Conservation (phyloP, 2,797 vertebrate species). For the Eutrigla gurnardus region DNA sequence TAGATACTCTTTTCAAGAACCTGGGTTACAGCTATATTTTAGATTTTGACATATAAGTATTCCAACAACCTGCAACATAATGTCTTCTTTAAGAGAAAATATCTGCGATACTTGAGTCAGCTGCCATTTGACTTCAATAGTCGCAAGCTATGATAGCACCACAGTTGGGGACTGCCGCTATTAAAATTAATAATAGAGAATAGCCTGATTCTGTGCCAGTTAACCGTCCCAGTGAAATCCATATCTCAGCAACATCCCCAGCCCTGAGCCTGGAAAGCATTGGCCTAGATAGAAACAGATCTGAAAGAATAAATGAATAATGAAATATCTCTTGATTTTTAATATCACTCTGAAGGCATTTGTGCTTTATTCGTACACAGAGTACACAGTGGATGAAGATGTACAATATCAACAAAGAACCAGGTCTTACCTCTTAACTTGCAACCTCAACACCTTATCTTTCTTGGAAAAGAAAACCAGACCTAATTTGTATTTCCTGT, state of each 20-base stretch:
- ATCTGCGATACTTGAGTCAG: constrained; percentile 15
- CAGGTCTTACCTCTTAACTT: background rate
- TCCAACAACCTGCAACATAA: constrained; percentile 15
- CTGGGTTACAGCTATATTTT: background rate
- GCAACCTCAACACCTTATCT: background rate
- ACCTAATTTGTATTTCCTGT: background rate
- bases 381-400: constrained; percentile 14
- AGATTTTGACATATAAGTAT: constrained; percentile 16
- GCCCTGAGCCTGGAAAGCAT: constrained; percentile 70
- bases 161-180: constrained; percentile 45
- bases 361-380: constrained; percentile 58
- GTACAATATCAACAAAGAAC: constrained; percentile 1
- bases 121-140: constrained; percentile 45
- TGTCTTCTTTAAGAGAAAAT: constrained; percentile 12
- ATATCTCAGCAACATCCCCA: constrained; percentile 69
- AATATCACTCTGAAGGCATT: constrained; percentile 61
- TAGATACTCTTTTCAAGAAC: background rate
- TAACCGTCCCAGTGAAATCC: constrained; percentile 63
- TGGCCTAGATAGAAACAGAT: constrained; percentile 79
- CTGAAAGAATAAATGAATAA: constrained; percentile 83
- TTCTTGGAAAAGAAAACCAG: background rate
- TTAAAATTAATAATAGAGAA: constrained; percentile 73
- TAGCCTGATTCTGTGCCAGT: constrained; percentile 64
- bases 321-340: constrained; percentile 66
- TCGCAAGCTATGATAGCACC: constrained; percentile 34